phyloP scores from a whole-genome alignment of 2,113 vertebrate genomes.

The Collichthys lucidus region DNA sequence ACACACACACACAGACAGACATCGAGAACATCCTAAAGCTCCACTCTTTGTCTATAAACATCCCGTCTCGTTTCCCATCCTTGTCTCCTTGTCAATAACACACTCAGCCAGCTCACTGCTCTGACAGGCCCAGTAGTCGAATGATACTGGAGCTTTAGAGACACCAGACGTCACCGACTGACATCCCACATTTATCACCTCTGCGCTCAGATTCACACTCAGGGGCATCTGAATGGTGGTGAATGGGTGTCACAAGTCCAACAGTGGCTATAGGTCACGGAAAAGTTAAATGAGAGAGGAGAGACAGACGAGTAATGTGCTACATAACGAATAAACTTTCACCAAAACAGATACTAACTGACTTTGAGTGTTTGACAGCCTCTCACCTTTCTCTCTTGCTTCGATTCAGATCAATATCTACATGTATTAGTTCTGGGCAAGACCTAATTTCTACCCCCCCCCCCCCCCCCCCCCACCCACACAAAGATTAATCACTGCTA shows the following conservation, averaged over 20 bases:
- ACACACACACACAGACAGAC: not conserved
- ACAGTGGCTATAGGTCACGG: slow-evolving; percentile 35
- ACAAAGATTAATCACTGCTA: not conserved
- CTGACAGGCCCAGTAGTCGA: slow-evolving; percentile 22
- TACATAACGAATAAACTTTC: not conserved
- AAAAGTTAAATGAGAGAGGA: slow-evolving; percentile 36
- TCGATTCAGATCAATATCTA: slow-evolving; percentile 28
- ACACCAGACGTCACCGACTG: slow-evolving; percentile 51
- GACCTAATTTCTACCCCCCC: not conserved
- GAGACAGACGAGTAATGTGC: not conserved
- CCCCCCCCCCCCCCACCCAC: not conserved
- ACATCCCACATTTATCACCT: slow-evolving; percentile 72
- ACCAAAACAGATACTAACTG: slow-evolving; percentile 45
- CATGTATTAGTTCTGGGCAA: not conserved
- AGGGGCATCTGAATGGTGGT: slow-evolving; percentile 38
- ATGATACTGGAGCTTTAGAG: slow-evolving; percentile 52
- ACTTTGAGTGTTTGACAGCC: slow-evolving; percentile 25
- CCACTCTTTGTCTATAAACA: slow-evolving; percentile 33
- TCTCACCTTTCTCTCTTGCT: slow-evolving; percentile 7
- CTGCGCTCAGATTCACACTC: slow-evolving; percentile 56
- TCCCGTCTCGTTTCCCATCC: slow-evolving; percentile 28
- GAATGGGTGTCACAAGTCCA: slow-evolving; percentile 27
- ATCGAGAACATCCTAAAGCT: slow-evolving; percentile 30
- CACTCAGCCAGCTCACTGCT: slow-evolving; percentile 9
- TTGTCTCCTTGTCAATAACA: slow-evolving; percentile 34